A percentile compares a stretch with the other conserved stretches of the same genome.
These are phyloP conservation scores for Cladopsammia gracilis DNA, from an alignment of 64 coral and sea anemone species.

Conservation along the genomic window DNA sequence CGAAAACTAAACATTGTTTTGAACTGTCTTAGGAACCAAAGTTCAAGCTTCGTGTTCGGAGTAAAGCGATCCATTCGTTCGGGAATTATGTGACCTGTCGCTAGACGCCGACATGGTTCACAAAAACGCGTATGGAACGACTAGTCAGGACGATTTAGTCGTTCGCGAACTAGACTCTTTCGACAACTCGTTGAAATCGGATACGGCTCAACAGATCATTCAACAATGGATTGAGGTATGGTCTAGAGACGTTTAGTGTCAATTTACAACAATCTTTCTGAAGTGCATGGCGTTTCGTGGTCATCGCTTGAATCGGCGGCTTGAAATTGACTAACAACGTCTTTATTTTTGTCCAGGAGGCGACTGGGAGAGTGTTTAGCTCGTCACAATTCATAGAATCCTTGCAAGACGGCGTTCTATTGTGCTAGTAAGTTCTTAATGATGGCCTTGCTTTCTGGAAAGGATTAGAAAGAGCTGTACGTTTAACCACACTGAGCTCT, in stretches of 20 bases:
- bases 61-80: not conserved
- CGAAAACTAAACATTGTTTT: not conserved
- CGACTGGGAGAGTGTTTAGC: slow-evolving; percentile 34
- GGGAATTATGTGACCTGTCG: slow-evolving; percentile 21
- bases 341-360: slow-evolving; percentile 63
- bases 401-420: slow-evolving; percentile 56
- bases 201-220: slow-evolving; percentile 62
- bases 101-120: slow-evolving; percentile 19
- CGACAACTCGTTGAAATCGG: slow-evolving; percentile 41
- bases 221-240: slow-evolving; percentile 75
- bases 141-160: not conserved
- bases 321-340: slow-evolving; percentile 5
- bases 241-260: slow-evolving; percentile 21
- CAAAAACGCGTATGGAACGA: slow-evolving; percentile 24
- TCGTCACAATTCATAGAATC: slow-evolving; percentile 74
- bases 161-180: slow-evolving; percentile 4
- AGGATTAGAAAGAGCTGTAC: not conserved
- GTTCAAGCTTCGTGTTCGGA: not conserved
- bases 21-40: slow-evolving; percentile 1
- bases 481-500: not conserved
- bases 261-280: slow-evolving; percentile 28
- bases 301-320: not conserved
- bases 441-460: not conserved
- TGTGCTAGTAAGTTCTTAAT: slow-evolving; percentile 60
- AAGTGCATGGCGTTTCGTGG: slow-evolving; percentile 21